Evolutionary conservation across 2,797 vertebrate species (phyloP).

Genomic region (Myioborus miniatus): DNA sequence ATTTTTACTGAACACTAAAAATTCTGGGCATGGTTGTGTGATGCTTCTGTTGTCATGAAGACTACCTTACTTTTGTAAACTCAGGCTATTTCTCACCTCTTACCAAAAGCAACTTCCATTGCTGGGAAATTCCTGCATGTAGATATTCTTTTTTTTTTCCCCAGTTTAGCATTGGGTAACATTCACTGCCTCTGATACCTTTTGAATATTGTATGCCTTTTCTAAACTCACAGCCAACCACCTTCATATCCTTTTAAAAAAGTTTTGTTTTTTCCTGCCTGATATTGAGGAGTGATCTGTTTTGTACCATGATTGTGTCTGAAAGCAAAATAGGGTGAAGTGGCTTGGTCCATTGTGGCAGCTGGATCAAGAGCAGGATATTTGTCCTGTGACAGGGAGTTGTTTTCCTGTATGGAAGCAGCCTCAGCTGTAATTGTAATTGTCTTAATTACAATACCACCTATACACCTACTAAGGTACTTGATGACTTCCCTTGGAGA

Average conservation of each 20-base stretch:
- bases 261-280: slow-evolving; percentile 4
- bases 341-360: neutral
- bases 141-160: neutral
- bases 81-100: neutral
- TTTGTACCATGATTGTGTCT: neutral
- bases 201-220: neutral
- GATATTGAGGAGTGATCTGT: neutral
- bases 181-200: neutral
- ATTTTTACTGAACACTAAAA: neutral
- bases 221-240: neutral
- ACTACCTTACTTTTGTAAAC: neutral
- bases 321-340: neutral
- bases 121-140: neutral
- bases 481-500: slow-evolving; percentile 9
- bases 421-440: neutral
- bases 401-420: slow-evolving; percentile 28
- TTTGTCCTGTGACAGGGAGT: slow-evolving; percentile 17
- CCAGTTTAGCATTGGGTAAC: neutral
- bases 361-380: neutral
- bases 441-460: slow-evolving; percentile 34
- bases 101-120: neutral
- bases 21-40: neutral
- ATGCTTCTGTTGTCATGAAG: neutral
- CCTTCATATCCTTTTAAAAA: neutral
- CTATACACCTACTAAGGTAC: neutral